These are phyloP conservation scores for Tragelaphus strepsiceros DNA, from an alignment of 2,113 vertebrate species.

Conservation along the genomic window DNA sequence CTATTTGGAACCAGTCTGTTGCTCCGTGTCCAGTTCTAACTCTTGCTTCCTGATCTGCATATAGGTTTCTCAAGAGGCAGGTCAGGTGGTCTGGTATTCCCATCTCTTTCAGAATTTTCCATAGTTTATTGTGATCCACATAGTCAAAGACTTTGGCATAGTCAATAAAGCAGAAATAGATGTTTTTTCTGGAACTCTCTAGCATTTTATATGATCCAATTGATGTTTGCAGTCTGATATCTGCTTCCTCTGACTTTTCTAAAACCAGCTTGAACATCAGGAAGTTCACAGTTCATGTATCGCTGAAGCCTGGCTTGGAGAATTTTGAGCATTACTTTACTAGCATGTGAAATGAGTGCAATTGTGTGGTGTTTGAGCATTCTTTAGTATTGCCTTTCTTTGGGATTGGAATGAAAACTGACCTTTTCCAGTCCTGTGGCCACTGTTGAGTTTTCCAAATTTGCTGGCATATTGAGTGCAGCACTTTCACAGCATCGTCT, in stretches of 20 bases:
- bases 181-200: background rate
- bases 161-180: background rate
- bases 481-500: no score
- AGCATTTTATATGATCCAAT: rapidly evolving
- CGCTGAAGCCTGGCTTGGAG: background rate
- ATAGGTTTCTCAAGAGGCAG: background rate
- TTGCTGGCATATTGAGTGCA: background rate
- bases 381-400: background rate
- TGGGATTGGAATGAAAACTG: background rate
- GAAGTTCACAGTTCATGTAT: rapidly evolving
- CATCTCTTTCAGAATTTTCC: background rate
- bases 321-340: background rate
- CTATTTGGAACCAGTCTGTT: background rate
- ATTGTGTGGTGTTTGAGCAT: rapidly evolving
- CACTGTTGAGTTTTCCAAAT: background rate
- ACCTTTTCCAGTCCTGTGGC: background rate
- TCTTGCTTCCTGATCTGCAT: background rate
- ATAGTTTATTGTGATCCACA: background rate
- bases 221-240: background rate
- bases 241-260: background rate
- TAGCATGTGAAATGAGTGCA: background rate
- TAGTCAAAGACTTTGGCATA: rapidly evolving
- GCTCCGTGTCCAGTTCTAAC: background rate
- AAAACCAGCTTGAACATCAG: background rate
- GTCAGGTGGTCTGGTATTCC: background rate